Evolutionary conservation across 2,888 invertebrate species (phyloP).

Genomic region (Sesia bembeciformis): DNA sequence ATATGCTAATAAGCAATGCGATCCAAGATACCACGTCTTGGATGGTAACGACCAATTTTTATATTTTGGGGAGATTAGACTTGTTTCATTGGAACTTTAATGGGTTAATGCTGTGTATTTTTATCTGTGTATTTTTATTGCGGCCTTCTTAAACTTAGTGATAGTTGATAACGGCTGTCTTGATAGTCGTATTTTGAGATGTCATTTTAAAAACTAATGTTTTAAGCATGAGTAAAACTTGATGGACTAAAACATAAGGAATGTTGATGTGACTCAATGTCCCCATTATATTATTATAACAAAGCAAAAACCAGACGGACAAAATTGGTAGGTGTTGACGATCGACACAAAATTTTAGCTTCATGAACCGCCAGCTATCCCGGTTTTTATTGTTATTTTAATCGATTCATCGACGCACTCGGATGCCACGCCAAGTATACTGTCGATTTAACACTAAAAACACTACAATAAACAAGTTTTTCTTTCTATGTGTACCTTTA

Average conservation of each 20-base stretch:
- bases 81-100: neutral
- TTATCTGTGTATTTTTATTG: too few relatives aligned
- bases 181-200: too few relatives aligned
- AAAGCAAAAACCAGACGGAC: constrained; percentile 14
- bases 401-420: constrained; percentile 23
- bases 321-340: constrained; percentile 30
- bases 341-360: constrained; percentile 18
- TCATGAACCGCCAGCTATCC: constrained; percentile 21
- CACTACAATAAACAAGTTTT: constrained; percentile 24
- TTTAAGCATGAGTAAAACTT: neutral
- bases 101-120: too few relatives aligned
- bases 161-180: too few relatives aligned
- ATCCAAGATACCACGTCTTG: constrained; percentile 43
- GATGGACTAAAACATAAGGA: neutral
- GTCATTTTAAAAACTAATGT: neutral
- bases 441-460: constrained; percentile 32
- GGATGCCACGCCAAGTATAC: constrained; percentile 18
- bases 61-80: neutral
- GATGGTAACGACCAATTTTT: constrained; percentile 25
- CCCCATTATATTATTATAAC: neutral
- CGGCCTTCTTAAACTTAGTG: too few relatives aligned
- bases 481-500: constrained; percentile 12
- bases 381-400: constrained; percentile 17
- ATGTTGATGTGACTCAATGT: neutral
- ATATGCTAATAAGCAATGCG: constrained; percentile 65